A percentile compares a stretch with the other conserved stretches of the same genome.
Evolutionary conservation across 2,797 vertebrate genomes (phyloP).

Genomic region (Pyrocephalus nanus): DNA sequence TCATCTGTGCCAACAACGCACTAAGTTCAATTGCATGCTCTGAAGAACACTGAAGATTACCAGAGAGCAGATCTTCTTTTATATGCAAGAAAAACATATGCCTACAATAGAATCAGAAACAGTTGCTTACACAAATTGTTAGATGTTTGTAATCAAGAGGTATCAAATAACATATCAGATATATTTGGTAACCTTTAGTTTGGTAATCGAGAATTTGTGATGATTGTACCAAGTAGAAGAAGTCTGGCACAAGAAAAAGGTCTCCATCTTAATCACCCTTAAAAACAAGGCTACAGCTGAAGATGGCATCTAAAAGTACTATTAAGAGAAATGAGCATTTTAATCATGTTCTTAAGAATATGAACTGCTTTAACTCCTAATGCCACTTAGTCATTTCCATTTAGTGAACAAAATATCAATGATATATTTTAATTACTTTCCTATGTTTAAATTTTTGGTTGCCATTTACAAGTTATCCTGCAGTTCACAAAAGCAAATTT

Average conservation of each 20-base stretch:
- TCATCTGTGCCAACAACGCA: slow-evolving; percentile 91
- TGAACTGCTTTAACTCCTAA: not conserved
- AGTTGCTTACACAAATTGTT: not conserved
- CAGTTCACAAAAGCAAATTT: not conserved
- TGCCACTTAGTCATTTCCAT: not conserved
- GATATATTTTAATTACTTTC: not conserved
- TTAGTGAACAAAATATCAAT: not conserved
- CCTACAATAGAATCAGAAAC: slow-evolving; percentile 73
- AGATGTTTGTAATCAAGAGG: not conserved
- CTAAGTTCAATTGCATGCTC: slow-evolving; percentile 93
- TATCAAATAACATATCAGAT: not conserved
- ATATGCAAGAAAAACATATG: slow-evolving; percentile 96
- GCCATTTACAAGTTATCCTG: not conserved
- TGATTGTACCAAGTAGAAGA: not conserved
- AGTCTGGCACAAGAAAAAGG: not conserved
- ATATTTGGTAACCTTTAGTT: not conserved
- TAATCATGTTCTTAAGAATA: not conserved
- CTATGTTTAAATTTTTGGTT: not conserved
- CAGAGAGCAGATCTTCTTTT: slow-evolving; percentile 92
- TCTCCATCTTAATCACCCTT: not conserved
- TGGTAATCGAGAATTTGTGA: not conserved
- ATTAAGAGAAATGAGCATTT: not conserved
- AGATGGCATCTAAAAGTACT: not conserved
- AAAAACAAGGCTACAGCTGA: not conserved
- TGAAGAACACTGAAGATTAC: slow-evolving; percentile 89